These are phyloP conservation scores for Diarsia brunnea DNA, from an alignment of 2,888 invertebrate species.

Conservation along the genomic window DNA sequence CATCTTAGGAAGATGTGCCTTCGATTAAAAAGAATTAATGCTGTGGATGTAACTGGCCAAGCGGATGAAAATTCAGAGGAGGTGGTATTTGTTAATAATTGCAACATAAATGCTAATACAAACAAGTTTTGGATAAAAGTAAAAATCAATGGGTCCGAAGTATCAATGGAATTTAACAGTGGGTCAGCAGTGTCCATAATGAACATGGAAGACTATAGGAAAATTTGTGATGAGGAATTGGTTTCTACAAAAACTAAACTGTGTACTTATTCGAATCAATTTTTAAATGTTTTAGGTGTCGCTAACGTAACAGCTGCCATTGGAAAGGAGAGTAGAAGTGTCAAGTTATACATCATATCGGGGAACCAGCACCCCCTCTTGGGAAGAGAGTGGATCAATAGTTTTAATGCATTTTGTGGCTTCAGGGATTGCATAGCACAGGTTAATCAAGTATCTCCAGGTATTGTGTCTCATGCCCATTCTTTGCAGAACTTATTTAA, in stretches of 20 bases:
- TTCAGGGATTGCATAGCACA: not conserved
- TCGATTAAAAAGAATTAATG: not conserved
- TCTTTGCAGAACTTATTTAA: not conserved
- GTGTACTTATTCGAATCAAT: not conserved
- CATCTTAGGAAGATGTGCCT: not conserved
- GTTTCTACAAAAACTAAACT: not conserved
- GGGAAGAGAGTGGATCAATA: not conserved
- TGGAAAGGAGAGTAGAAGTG: not conserved
- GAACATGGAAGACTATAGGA: not conserved
- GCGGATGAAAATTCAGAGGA: not conserved
- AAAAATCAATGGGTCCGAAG: not conserved
- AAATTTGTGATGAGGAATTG: not conserved
- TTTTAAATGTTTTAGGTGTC: not conserved
- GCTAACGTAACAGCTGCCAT: not conserved
- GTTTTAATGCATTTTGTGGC: not conserved
- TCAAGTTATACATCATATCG: not conserved
- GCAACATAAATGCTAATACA: not conserved
- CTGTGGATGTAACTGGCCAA: not conserved
- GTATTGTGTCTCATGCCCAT: not conserved
- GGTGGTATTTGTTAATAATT: not conserved
- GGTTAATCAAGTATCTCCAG: not conserved
- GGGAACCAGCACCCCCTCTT: not conserved
- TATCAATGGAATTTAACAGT: not conserved
- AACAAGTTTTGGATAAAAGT: conserved; percentile 1
- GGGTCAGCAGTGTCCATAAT: conserved; percentile 1